Percentiles rank a stretch among this genome's conserved stretches.
Evolutionary conservation across 2,113 vertebrate genomes (phyloP).

Genomic region (Manacus vitellinus): DNA sequence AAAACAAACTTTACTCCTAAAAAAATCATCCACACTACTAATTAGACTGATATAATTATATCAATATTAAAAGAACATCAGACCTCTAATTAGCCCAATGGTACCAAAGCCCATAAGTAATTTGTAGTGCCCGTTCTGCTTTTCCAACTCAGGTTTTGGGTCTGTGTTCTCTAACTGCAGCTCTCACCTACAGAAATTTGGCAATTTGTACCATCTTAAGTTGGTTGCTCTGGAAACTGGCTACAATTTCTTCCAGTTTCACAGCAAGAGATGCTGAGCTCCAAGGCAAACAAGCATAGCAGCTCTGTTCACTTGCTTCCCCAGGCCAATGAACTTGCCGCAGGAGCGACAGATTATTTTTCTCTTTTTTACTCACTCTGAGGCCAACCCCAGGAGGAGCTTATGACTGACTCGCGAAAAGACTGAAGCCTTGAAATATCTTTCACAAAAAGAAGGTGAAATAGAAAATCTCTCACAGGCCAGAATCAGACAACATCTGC

Average conservation of each 20-base stretch:
- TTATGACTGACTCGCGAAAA: not conserved
- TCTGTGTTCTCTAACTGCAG: not conserved
- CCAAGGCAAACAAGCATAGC: not conserved
- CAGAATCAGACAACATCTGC: not conserved
- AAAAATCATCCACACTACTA: not conserved
- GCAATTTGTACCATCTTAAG: not conserved
- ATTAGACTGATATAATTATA: not conserved
- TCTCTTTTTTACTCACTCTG: not conserved
- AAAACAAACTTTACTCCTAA: not conserved
- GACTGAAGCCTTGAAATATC: not conserved
- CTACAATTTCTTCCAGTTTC: conserved; percentile 21
- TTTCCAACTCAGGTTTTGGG: not conserved
- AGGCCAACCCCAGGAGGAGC: not conserved
- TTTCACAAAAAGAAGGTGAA: not conserved
- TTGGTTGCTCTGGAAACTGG: conserved; percentile 58
- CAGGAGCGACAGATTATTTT: not conserved
- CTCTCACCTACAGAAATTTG: not conserved
- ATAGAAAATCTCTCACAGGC: not conserved
- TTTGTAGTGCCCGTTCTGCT: not conserved
- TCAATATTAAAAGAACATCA: not conserved
- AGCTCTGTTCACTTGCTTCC: not conserved
- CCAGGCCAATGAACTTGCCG: not conserved
- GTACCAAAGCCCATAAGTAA: not conserved
- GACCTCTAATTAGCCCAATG: not conserved
- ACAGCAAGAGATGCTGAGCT: conserved; percentile 28